Base-by-base conservation (phyloP, 2,113 vertebrate genomes). In the Anseranas semipalmata region DNA sequence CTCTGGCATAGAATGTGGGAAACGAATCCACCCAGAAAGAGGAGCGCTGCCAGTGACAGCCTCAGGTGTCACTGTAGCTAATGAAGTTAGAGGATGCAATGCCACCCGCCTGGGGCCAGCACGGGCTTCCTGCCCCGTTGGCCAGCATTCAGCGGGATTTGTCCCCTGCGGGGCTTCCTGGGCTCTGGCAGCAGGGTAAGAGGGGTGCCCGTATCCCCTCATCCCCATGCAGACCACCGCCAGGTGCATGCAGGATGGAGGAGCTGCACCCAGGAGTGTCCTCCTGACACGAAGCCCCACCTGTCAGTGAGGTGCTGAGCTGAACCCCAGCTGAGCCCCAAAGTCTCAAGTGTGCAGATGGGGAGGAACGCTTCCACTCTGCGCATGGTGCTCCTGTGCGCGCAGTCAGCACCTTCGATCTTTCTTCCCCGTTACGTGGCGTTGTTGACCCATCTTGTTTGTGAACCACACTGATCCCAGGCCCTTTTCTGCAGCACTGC, bases 1-100 rank as follows among this genome's bases (percentile, higher is more conserved):
- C 41, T 18, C 50, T 8, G 48, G 3, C 30, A 12, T 2, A 15
- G 7, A 6, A 7, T 1, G 0, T 0, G 4, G 80, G 58, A 24
- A 55, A 37, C 4, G 10, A 58, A 33, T 1, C 37, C 2, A 0
- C 9, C 20, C 19, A 32, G 46, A 32, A 62, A 8, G 65, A 50
- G 1, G 3, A 27, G 27, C 7, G 1, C 1, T 6, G 53, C 33
- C 10, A 5, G 35, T 8, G 35, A 24, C 60, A 53, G 27, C 53
- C n/a, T 21, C 14, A 5, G 71, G n/a, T n/a, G n/a, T n/a, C n/a
- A n/a, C n/a, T n/a, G n/a, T n/a, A n/a, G n/a, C n/a, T n/a, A n/a
- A n/a, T n/a, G n/a, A n/a, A n/a, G n/a, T n/a, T n/a, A n/a, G n/a
- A 27, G 72, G 66, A 32, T 32, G n/a, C 39, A 28, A 15, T n/a